A percentile compares a stretch with the other conserved stretches of the same genome.
Conservation (phyloP, 2,888 invertebrate species). For the Acronicta aceris region DNA sequence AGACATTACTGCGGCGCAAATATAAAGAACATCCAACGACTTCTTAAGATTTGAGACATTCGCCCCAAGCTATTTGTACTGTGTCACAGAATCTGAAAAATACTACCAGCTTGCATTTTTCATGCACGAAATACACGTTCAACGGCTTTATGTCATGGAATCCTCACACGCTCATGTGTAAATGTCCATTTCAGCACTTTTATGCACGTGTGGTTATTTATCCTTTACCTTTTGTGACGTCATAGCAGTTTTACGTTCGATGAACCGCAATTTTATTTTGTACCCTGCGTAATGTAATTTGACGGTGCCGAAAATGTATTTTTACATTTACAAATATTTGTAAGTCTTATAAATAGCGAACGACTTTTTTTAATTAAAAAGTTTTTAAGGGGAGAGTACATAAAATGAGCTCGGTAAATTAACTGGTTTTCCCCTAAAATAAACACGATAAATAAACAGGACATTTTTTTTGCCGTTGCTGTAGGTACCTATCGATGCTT, state of each 20-base stretch:
- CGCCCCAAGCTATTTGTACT: slow-evolving; percentile 77
- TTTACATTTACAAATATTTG: slow-evolving; percentile 14
- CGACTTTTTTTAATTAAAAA: slow-evolving; percentile 45
- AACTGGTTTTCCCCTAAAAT: slow-evolving; percentile 10
- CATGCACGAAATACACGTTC: slow-evolving; percentile 67
- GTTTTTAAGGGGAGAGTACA: slow-evolving; percentile 27
- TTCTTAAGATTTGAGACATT: slow-evolving; percentile 76
- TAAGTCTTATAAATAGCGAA: slow-evolving; percentile 30
- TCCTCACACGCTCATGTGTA: slow-evolving; percentile 63
- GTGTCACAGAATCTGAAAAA: slow-evolving; percentile 72
- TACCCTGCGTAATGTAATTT: slow-evolving; percentile 31
- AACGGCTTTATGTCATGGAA: slow-evolving; percentile 68
- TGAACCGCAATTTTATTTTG: slow-evolving; percentile 36
- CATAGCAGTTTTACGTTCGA: slow-evolving; percentile 39
- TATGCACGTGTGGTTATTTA: slow-evolving; percentile 51
- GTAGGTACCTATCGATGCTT: no score
- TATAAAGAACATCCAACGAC: slow-evolving; percentile 67
- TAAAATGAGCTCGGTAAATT: slow-evolving; percentile 19
- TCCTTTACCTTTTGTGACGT: slow-evolving; percentile 38
- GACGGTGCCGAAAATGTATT: slow-evolving; percentile 19
- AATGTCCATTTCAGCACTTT: slow-evolving; percentile 53
- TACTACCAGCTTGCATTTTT: slow-evolving; percentile 74
- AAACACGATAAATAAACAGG: slow-evolving; percentile 1
- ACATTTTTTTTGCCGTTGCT: slow-evolving; percentile 4
- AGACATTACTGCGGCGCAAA: slow-evolving; percentile 64